Evolutionary conservation across 2,797 vertebrate species (phyloP).

Genomic region (Apogon hyalosoma): DNA sequence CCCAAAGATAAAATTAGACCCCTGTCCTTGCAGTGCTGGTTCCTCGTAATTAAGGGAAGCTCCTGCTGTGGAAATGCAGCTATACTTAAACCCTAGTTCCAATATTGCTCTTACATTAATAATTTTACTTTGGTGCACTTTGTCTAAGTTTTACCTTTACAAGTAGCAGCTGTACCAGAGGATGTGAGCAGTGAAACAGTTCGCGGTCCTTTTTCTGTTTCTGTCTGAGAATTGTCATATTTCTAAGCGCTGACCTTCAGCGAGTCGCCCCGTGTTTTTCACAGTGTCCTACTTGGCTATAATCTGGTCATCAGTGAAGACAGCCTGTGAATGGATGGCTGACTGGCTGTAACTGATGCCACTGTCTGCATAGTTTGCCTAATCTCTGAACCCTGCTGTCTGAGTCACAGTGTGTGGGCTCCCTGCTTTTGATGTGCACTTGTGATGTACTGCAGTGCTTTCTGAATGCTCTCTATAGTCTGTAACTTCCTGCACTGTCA

Average conservation of each 20-base stretch:
- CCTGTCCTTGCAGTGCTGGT: no score
- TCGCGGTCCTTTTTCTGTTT: constrained; percentile 4
- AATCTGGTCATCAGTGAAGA: constrained; percentile 63
- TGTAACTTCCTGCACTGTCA: neutral
- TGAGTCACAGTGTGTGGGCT: constrained; percentile 66
- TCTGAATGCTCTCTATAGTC: constrained; percentile 23
- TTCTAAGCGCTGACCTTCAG: constrained; percentile 51
- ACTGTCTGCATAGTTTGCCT: constrained; percentile 77
- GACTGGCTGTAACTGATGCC: constrained; percentile 71
- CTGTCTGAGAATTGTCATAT: constrained; percentile 13
- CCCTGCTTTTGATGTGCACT: constrained; percentile 45
- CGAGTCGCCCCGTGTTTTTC: constrained; percentile 26
- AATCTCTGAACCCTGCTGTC: constrained; percentile 69
- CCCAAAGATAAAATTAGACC: no score
- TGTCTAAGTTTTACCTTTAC: neutral
- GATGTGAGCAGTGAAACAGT: constrained; percentile 11
- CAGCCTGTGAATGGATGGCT: constrained; percentile 52
- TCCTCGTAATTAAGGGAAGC: no score
- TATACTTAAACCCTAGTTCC: constrained; percentile 3
- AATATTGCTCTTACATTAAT: constrained; percentile 23
- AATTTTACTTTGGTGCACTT: constrained; percentile 14
- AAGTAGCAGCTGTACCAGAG: constrained; percentile 2
- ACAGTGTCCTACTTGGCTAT: constrained; percentile 29
- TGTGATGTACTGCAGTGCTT: constrained; percentile 30
- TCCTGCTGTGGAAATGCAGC: no score